phyloP scores from a whole-genome alignment of 2,888 invertebrate genomes.

The Fabriciana adippe region DNA sequence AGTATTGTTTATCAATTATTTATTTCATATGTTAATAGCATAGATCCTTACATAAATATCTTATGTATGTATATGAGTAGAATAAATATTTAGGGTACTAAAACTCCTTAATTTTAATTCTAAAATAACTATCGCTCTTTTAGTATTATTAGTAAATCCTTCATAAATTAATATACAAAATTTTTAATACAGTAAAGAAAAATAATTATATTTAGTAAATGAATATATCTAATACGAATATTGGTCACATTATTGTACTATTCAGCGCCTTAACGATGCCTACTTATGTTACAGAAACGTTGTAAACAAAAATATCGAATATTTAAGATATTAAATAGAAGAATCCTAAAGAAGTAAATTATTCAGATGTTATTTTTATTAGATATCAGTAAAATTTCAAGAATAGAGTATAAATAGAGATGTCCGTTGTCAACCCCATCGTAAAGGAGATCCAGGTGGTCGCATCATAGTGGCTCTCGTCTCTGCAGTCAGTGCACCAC shows the following conservation, averaged over 20 bases:
- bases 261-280: constrained; percentile 53
- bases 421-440: constrained; percentile 65
- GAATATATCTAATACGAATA: constrained; percentile 37
- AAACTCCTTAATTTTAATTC: constrained; percentile 11
- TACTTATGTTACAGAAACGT: constrained; percentile 29
- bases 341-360: constrained; percentile 2
- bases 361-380: constrained; percentile 5
- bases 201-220: constrained; percentile 24
- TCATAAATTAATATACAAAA: constrained; percentile 20
- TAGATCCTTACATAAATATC: neutral
- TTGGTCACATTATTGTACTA: constrained; percentile 76
- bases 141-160: constrained; percentile 18
- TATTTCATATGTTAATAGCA: neutral
- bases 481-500: constrained; percentile 66
- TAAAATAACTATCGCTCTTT: constrained; percentile 16
- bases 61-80: constrained; percentile 3
- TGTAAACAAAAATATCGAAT: constrained; percentile 3
- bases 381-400: neutral
- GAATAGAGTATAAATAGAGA: neutral
- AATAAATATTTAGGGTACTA: constrained; percentile 15
- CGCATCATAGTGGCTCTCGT: constrained; percentile 67
- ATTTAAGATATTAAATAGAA: constrained; percentile 11
- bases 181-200: constrained; percentile 12
- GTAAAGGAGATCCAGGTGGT: constrained; percentile 74
- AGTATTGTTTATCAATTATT: no score